These are phyloP conservation scores for Acrossocheilus fasciatus DNA, from an alignment of 2,797 vertebrate species.

Conservation along the genomic window DNA sequence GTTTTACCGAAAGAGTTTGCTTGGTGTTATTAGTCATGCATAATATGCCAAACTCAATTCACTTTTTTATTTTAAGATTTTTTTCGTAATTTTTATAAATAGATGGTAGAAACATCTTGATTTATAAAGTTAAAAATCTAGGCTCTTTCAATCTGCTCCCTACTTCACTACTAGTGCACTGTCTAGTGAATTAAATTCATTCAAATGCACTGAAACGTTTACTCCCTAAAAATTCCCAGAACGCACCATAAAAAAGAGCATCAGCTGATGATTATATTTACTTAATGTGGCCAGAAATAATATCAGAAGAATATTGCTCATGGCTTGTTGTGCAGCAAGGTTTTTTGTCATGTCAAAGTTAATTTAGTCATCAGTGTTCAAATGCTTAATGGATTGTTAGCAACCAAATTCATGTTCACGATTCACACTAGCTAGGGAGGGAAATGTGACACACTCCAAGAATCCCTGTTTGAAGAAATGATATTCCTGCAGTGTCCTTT, in stretches of 20 bases:
- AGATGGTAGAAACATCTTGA: neutral
- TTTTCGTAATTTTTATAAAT: neutral
- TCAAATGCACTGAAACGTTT: neutral
- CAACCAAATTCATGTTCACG: slow-evolving; percentile 11
- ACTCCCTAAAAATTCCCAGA: neutral
- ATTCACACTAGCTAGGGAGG: neutral
- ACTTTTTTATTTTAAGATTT: too few species aligned
- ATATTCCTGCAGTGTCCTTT: slow-evolving; percentile 28
- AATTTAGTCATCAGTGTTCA: neutral
- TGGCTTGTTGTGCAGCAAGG: neutral
- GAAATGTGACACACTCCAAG: neutral
- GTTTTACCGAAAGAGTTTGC: neutral
- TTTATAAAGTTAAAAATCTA: neutral
- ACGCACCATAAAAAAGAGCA: neutral
- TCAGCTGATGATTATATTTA: neutral
- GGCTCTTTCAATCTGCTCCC: neutral
- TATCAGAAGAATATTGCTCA: neutral
- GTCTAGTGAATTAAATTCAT: neutral
- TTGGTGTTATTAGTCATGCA: neutral
- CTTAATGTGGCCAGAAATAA: neutral
- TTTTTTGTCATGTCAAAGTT: neutral
- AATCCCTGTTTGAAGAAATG: slow-evolving; percentile 22
- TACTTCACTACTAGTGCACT: neutral
- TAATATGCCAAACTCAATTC: neutral
- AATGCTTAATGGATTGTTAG: neutral